A percentile compares a stretch with the other conserved stretches of the same genome.
Conservation (phyloP, 35 echinoderm and acorn worm genomes). For the Apostichopus parvimensis region DNA sequence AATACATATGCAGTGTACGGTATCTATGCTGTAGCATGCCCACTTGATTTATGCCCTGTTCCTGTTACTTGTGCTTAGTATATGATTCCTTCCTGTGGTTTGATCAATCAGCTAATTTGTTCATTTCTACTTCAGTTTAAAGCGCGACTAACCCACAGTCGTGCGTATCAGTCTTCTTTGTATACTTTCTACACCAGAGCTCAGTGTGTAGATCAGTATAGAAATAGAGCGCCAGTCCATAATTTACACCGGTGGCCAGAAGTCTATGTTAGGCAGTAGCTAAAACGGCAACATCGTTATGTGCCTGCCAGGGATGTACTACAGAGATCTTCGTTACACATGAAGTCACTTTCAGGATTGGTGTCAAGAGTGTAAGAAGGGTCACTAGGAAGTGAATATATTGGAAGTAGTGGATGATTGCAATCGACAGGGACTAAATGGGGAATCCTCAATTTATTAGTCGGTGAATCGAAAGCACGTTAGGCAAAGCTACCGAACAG, state of each 20-base stretch:
- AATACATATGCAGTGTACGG: too few species aligned
- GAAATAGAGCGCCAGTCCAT: not conserved
- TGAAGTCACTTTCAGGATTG: not conserved
- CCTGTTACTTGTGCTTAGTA: not conserved
- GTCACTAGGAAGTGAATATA: not conserved
- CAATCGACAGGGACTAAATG: not conserved
- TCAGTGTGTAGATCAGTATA: not conserved
- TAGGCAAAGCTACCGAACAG: too few species aligned
- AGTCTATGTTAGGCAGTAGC: not conserved
- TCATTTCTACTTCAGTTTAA: not conserved
- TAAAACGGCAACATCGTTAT: not conserved
- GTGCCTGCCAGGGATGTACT: not conserved
- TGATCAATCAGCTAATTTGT: not conserved
- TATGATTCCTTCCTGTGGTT: not conserved
- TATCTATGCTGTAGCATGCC: too few species aligned
- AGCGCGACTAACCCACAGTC: not conserved
- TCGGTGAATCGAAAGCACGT: too few species aligned
- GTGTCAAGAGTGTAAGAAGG: not conserved
- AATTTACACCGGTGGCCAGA: not conserved
- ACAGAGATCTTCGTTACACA: not conserved
- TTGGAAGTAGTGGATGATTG: not conserved
- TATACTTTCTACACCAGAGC: too few species aligned
- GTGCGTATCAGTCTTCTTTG: not conserved
- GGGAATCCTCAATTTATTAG: not conserved
- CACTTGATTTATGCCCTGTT: not conserved